Evolutionary conservation across 2,797 vertebrate genomes (phyloP), one percentile per base, ranked within the genome.

Genomic region (Mallotus villosus): DNA sequence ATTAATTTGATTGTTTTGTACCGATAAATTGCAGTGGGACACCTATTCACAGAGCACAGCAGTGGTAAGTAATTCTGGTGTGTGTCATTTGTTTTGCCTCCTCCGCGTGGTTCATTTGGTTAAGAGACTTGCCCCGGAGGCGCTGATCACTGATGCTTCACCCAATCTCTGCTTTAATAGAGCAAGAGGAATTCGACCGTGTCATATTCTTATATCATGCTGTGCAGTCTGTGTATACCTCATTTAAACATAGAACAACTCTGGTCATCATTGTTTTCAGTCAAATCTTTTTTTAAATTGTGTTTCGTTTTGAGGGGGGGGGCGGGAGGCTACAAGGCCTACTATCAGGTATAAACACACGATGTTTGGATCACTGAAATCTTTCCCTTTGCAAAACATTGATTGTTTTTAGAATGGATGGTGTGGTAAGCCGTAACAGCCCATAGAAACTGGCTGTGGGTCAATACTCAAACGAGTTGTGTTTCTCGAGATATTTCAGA

Each of bases 81-180:
- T 16, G 64, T 16, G 25, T 74, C 67, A 59, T 70, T 74, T 64
- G 73, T 67, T 62, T 74, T 74, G 78, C 68, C 6, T 34, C 74
- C 68, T 68, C 27, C 27, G 27, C 73, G 81, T 85, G 74, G 81
- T 80, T 81, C 83, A 78, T 78, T 66, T 74, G 74, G 68, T 73
- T 75, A 66, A 71, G 68, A 71, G 76, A 78, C 66, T 66, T 72
- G 76, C 81, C 80, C 78, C 46, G 25, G 46, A 65, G 58, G 76
- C 68, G 59, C 71, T 69, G 65, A 78, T 74, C 77, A 80, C 74
- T 84, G 75, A 80, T 63, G 79, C 78, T 74, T 80, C 78, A 74
- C 70, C 70, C 80, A 76, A 79, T 79, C 80, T 78, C 77, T 67
- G 29, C 79, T 79, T 82, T 79, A 81, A 77, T 83, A 79, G 80